These are phyloP conservation scores for Colossoma macropomum DNA, from an alignment of 2,113 vertebrate genomes.

Conservation along the genomic window DNA sequence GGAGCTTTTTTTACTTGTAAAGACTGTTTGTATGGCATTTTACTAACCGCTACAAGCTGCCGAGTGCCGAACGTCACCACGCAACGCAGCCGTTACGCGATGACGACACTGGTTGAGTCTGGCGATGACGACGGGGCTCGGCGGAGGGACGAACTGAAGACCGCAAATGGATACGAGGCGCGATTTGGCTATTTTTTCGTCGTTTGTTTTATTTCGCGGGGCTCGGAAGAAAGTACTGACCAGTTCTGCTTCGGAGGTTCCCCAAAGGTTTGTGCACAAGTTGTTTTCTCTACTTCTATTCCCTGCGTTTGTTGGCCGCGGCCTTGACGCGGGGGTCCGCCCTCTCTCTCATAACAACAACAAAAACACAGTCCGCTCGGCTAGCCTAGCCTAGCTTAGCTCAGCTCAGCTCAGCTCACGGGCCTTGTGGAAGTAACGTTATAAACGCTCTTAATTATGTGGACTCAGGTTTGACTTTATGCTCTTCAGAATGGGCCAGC, in stretches of 20 bases:
- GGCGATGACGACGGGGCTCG: constrained; percentile 70
- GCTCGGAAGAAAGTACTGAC: constrained; percentile 27
- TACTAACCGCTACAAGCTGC: too few species aligned
- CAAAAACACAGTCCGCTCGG: constrained; percentile 63
- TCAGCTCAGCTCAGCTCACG: neutral
- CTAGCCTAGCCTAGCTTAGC: constrained; percentile 11
- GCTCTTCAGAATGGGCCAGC: neutral
- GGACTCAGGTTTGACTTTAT: too few species aligned
- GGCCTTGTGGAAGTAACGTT: neutral
- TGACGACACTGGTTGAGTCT: constrained; percentile 64
- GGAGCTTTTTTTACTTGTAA: too few species aligned
- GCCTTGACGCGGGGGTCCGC: constrained; percentile 79
- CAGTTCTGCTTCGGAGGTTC: constrained; percentile 38
- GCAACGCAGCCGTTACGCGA: constrained; percentile 49
- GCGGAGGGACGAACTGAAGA: constrained; percentile 70
- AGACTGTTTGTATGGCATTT: too few species aligned
- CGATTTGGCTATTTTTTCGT: constrained; percentile 45
- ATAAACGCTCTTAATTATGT: neutral
- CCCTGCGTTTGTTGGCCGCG: constrained; percentile 72
- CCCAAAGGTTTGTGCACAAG: constrained; percentile 69
- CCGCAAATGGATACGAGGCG: constrained; percentile 56
- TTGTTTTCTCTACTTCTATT: constrained; percentile 43
- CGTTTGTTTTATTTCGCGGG: constrained; percentile 46
- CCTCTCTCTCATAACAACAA: constrained; percentile 83
- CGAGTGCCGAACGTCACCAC: neutral